Conservation (phyloP, 2,797 vertebrate genomes). For the Peromyscus attwateri region DNA sequence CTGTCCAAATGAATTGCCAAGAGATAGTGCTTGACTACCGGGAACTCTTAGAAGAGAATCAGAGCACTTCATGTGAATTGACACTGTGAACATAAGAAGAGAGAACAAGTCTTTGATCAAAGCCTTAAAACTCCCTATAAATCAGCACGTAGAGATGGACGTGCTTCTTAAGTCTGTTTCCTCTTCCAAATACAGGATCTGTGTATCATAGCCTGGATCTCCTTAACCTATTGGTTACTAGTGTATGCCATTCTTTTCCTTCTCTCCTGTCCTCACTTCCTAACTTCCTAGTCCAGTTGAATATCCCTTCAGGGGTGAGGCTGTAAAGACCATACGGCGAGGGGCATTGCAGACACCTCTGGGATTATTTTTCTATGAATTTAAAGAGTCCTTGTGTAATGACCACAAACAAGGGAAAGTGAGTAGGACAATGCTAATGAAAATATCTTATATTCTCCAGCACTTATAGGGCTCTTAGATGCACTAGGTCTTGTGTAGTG, state of each 20-base stretch:
- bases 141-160: not conserved
- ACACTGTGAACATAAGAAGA: conserved; percentile 20
- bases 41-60: conserved; percentile 27
- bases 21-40: conserved; percentile 47
- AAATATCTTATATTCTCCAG: not conserved
- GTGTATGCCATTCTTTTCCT: not conserved
- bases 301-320: not conserved
- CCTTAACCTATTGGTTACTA: not conserved
- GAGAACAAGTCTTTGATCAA: conserved; percentile 4
- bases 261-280: not conserved
- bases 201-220: not conserved
- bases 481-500: not conserved
- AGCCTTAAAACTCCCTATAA: not conserved
- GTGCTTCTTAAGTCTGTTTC: not conserved
- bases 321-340: not conserved
- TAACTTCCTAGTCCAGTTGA: not conserved
- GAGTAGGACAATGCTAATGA: not conserved
- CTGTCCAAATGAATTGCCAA: conserved; percentile 72
- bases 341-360: not conserved
- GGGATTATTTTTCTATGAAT: not conserved
- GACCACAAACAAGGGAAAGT: not conserved
- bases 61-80: conserved; percentile 1
- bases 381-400: not conserved
- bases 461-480: not conserved
- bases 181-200: not conserved